A percentile compares a stretch with the other conserved stretches of the same genome.
phyloP scores from a whole-genome alignment of 2,888 invertebrate species.

The Harpagoxenus sublaevis region DNA sequence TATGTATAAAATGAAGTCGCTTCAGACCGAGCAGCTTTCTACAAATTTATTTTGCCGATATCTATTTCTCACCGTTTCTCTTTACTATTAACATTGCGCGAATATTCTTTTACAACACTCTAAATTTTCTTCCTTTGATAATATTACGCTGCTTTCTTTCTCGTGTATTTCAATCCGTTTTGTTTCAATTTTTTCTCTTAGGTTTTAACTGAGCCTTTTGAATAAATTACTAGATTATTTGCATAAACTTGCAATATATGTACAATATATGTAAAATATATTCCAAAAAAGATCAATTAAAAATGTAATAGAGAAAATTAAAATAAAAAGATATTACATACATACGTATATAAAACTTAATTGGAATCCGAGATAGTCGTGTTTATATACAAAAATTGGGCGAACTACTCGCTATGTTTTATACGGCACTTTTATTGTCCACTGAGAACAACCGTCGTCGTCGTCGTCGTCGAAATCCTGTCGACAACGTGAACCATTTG shows the following conservation, averaged over 20 bases:
- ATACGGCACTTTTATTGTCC: constrained; percentile 6
- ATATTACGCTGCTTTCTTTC: background rate
- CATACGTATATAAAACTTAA: background rate
- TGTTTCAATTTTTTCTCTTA: background rate
- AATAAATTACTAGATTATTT: background rate
- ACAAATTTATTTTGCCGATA: background rate
- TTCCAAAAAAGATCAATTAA: too few species aligned
- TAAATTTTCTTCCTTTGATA: background rate
- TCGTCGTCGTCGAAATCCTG: background rate
- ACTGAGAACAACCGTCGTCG: background rate
- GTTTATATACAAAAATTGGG: constrained; percentile 11
- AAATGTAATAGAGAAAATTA: background rate
- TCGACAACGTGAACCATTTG: constrained; percentile 8
- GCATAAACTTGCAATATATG: background rate
- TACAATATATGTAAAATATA: too few species aligned
- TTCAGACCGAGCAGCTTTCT: background rate
- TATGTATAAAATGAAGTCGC: background rate
- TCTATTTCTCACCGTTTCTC: background rate
- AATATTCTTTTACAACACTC: background rate
- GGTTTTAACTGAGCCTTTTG: background rate
- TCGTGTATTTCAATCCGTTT: background rate
- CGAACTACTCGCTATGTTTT: background rate
- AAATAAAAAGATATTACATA: too few species aligned
- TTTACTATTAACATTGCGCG: background rate
- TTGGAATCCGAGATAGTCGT: background rate